These are phyloP conservation scores for Drosophila auraria DNA, from an alignment of 1,140 invertebrate genomes.

Conservation along the genomic window DNA sequence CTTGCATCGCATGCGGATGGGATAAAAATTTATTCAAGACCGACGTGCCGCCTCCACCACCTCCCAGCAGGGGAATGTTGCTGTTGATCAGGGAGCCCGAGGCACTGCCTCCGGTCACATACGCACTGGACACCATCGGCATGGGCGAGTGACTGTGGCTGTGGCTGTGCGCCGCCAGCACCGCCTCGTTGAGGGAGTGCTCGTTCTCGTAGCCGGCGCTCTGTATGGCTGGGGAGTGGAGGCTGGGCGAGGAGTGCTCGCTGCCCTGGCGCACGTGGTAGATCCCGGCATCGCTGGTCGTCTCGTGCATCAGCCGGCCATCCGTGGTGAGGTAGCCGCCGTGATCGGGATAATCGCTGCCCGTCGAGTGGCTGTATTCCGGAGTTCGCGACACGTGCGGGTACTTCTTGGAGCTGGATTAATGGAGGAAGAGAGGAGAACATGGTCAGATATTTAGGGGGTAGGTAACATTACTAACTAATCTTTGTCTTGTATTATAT, in stretches of 20 bases:
- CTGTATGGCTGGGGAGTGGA: conserved; percentile 82
- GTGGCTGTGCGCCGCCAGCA: conserved; percentile 66
- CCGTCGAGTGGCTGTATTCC: conserved; percentile 76
- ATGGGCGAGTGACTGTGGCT: conserved; percentile 67
- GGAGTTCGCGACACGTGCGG: conserved; percentile 68
- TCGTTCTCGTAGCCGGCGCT: conserved; percentile 72
- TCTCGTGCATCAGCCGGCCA: conserved; percentile 70
- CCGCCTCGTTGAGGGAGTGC: conserved; percentile 65
- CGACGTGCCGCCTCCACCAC: conserved; percentile 53
- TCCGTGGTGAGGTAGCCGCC: conserved; percentile 58
- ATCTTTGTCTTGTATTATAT: background rate
- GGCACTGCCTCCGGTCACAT: conserved; percentile 55
- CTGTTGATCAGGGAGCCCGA: conserved; percentile 69
- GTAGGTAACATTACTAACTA: background rate
- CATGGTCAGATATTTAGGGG: background rate
- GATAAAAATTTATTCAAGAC: conserved; percentile 81
- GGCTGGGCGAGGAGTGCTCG: conserved; percentile 79
- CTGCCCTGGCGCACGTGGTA: conserved; percentile 80
- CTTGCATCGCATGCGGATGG: conserved; percentile 71
- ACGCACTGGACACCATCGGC: conserved; percentile 68
- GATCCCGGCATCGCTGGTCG: conserved; percentile 57
- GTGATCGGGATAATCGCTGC: conserved; percentile 75
- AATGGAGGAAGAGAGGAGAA: background rate
- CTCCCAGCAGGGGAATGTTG: conserved; percentile 70
- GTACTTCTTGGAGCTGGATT: conserved; percentile 74